A percentile compares a stretch with the other conserved stretches of the same genome.
Conservation (phyloP, 2,113 vertebrate genomes). For the Ophthalmolycus amberensis region DNA sequence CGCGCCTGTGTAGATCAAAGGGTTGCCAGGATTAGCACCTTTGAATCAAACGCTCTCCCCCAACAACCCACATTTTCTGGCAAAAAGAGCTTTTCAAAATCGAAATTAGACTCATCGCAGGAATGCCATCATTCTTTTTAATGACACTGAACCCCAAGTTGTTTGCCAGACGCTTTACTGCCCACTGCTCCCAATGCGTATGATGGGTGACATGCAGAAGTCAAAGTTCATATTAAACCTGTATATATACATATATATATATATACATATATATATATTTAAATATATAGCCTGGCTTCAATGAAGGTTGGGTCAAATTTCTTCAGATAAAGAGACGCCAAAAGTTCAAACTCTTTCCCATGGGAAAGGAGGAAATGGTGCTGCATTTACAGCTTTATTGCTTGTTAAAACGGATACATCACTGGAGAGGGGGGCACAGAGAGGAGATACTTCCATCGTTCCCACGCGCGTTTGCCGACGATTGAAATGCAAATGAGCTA, state of each 20-base stretch:
- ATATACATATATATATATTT: background rate
- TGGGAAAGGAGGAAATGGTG: slow-evolving; percentile 33
- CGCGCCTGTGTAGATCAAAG: background rate
- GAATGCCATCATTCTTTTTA: background rate
- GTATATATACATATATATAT: background rate
- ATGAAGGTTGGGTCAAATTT: background rate
- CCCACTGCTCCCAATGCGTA: background rate
- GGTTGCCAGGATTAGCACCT: slow-evolving; percentile 3
- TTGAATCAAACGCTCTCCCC: background rate
- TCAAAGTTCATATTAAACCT: background rate
- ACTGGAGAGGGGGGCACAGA: background rate
- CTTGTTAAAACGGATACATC: slow-evolving; percentile 46
- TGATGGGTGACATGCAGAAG: background rate
- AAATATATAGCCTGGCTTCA: background rate
- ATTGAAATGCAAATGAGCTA: slow-evolving; percentile 19
- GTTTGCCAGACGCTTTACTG: background rate
- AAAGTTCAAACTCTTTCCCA: slow-evolving; percentile 6
- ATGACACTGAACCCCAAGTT: background rate
- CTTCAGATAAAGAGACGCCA: background rate
- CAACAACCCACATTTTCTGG: background rate
- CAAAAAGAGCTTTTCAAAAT: background rate
- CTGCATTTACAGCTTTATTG: slow-evolving; percentile 42
- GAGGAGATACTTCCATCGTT: slow-evolving; percentile 17
- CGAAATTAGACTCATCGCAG: background rate
- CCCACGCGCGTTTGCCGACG: slow-evolving; percentile 11